Evolutionary conservation across 92 coral and sea anemone species (phyloP).

Genomic region (Metridium senile): DNA sequence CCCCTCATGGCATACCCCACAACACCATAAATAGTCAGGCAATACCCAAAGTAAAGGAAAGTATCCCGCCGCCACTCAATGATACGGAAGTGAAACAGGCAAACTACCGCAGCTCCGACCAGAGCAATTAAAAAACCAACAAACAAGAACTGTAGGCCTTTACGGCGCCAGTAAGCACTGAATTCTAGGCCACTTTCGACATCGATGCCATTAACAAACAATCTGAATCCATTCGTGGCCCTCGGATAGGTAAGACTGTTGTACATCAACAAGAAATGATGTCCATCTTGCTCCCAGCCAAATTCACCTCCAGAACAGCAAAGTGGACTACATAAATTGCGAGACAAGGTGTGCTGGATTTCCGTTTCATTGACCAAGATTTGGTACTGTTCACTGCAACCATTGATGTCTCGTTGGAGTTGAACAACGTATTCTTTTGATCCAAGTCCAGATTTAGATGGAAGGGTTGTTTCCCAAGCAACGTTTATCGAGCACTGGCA

Average conservation of each 20-base stretch:
- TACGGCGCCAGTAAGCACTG: constrained; percentile 78
- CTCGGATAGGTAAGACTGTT: constrained; percentile 63
- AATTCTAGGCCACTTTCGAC: constrained; percentile 85
- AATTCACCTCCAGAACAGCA: constrained; percentile 78
- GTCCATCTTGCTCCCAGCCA: constrained; percentile 92
- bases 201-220: constrained; percentile 83
- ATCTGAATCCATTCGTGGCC: constrained; percentile 64
- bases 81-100: not conserved
- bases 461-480: too few species aligned
- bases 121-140: constrained; percentile 51
- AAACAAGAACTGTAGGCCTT: constrained; percentile 66
- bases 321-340: constrained; percentile 87
- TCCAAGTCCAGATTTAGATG: constrained; percentile 37
- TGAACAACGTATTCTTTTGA: constrained; percentile 66
- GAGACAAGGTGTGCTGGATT: constrained; percentile 50
- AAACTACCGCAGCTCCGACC: constrained; percentile 31
- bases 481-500: too few species aligned
- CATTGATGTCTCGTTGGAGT: constrained; percentile 53
- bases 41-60: not conserved
- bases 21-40: not conserved
- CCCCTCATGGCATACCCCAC: not conserved
- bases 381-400: constrained; percentile 66
- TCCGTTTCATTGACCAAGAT: constrained; percentile 71
- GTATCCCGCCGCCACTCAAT: not conserved
- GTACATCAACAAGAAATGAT: constrained; percentile 68